A percentile compares a stretch with the other conserved stretches of the same genome.
Conservation (phyloP, 2,888 invertebrate species). For the Cosmia pyralina region DNA sequence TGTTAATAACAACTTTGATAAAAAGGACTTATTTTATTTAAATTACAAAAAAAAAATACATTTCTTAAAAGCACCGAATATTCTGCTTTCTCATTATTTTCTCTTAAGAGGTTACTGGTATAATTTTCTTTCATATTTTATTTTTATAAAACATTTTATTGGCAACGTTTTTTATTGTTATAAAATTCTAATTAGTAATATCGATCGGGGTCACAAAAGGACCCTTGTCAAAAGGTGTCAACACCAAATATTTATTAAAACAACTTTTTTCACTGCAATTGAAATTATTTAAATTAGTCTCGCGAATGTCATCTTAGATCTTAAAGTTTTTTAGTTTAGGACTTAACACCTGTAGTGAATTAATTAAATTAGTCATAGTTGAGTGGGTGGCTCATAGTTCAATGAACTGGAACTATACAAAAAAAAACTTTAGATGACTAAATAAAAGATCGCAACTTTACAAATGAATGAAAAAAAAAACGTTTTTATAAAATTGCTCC, state of each 20-base stretch:
- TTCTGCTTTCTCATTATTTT: not conserved
- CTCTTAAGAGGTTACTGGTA: not conserved
- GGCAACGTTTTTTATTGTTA: conserved; percentile 2
- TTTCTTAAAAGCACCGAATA: not conserved
- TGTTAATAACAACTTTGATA: not conserved
- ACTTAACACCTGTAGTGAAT: not conserved
- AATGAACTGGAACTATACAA: not conserved
- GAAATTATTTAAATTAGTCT: conserved; percentile 24
- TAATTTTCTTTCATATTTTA: not conserved
- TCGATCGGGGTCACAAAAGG: conserved; percentile 6
- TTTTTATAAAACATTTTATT: not conserved
- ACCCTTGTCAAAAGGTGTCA: conserved; percentile 56
- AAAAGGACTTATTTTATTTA: not conserved
- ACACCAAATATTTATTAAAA: conserved; percentile 42
- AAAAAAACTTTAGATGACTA: not conserved
- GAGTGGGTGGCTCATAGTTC: not conserved
- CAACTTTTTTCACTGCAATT: conserved; percentile 17
- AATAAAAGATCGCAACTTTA: not conserved
- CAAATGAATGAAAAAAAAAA: not conserved
- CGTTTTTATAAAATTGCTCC: not conserved
- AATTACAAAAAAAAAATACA: not conserved
- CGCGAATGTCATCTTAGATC: not conserved
- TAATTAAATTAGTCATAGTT: conserved; percentile 14
- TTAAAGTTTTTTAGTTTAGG: not conserved
- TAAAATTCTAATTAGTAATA: conserved; percentile 36